Evolutionary conservation across 2,888 invertebrate genomes (phyloP).

Genomic region (Icerya purchasi): DNA sequence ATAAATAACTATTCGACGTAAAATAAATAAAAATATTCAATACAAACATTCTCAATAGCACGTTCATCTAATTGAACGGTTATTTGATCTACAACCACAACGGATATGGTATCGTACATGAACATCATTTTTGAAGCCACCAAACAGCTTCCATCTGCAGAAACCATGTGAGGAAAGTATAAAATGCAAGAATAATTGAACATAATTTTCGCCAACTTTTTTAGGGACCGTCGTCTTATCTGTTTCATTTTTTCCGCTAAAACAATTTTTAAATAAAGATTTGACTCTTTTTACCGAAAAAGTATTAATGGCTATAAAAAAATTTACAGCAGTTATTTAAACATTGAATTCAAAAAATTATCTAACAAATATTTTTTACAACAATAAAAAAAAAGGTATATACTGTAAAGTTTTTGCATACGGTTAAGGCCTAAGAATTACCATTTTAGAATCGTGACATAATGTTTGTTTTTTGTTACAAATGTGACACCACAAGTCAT

Average conservation of each 20-base stretch:
- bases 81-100: constrained; percentile 31
- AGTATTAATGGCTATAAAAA: neutral
- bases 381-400: too few species aligned
- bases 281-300: neutral
- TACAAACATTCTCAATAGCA: constrained; percentile 18
- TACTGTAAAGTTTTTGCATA: too few species aligned
- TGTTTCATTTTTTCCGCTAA: constrained; percentile 17
- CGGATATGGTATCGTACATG: constrained; percentile 28
- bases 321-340: too few species aligned
- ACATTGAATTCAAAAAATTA: neutral
- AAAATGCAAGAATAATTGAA: constrained; percentile 18
- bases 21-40: too few species aligned
- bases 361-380: too few species aligned
- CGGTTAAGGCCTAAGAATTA: too few species aligned
- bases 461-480: too few species aligned
- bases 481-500: too few species aligned
- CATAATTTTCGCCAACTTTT: constrained; percentile 16
- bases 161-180: constrained; percentile 20
- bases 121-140: constrained; percentile 19
- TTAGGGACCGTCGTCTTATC: constrained; percentile 17
- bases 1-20: too few species aligned
- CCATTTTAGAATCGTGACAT: too few species aligned
- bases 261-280: too few species aligned
- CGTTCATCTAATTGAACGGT: constrained; percentile 21
- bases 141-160: constrained; percentile 15